Conservation (phyloP, 2,797 vertebrate species). For the Esox masquinongy region DNA sequence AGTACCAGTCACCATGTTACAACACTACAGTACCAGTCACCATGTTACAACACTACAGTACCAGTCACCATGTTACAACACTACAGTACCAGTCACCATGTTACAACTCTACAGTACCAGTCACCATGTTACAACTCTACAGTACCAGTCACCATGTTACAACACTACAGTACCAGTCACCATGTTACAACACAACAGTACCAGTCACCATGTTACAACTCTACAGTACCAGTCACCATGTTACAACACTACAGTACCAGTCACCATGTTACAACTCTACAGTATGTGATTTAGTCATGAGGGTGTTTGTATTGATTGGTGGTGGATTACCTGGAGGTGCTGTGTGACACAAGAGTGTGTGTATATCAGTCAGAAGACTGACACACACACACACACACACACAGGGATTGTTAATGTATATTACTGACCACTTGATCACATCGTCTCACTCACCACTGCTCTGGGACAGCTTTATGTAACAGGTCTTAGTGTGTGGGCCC, state of each 20-base stretch:
- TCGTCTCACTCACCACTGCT: not conserved
- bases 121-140: too few relatives aligned
- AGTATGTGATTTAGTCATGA: too few relatives aligned
- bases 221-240: too few relatives aligned
- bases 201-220: not conserved
- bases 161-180: too few relatives aligned
- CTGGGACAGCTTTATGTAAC: conserved; percentile 47
- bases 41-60: too few relatives aligned
- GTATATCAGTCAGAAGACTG: not conserved
- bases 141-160: too few relatives aligned
- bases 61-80: too few relatives aligned
- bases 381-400: not conserved
- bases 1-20: too few relatives aligned
- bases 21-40: too few relatives aligned
- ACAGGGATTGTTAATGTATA: not conserved
- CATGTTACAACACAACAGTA: conserved; percentile 6
- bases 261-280: not conserved
- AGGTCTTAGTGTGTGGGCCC: conserved; percentile 1
- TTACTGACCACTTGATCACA: not conserved
- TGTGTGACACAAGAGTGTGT: conserved; percentile 8
- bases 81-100: too few relatives aligned
- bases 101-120: too few relatives aligned
- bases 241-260: conserved; percentile 39
- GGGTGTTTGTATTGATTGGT: not conserved
- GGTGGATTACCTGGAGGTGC: not conserved